Evolutionary conservation across 2,113 vertebrate genomes (phyloP), one percentile per base, ranked within the genome.

Genomic region (Mirza zaza): DNA sequence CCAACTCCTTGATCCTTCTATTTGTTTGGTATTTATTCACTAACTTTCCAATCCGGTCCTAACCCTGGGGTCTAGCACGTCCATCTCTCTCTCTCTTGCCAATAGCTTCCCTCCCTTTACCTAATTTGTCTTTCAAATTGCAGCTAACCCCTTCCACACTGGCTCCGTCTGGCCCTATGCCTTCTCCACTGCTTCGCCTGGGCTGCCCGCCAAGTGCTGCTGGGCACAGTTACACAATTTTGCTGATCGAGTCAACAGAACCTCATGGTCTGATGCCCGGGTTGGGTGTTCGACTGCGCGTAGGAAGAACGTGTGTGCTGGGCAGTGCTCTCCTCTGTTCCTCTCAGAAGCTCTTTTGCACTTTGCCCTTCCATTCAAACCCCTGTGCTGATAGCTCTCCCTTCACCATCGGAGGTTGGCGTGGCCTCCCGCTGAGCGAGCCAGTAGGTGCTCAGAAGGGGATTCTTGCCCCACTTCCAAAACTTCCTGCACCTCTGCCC

Each of bases 131-230:
- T 70, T 39, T 79, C 8, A 52, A 36, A 63, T 65, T 3, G 25
- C 8, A 15, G 18, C 0, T 0, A 10, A 15, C 9, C 10, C 4
- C 32, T 8, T 83, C 6, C 55, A 34, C 8, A 9, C 2, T 4
- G 13, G 67, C 5, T 57, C 45, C 15, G 8, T 48, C 34, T 71
- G 52, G 4, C 27, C 23, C 17, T 34, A 12, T 10, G 8, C 20
- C 42, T 71, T 91, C 55, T 84, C 34, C 6, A 0, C 9, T 70
- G 15, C 75, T 2, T 77, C 25, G 11, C 81, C 71, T 77, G 50
- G 85, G 23, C 23, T 68, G 15, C 21, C 17, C 36, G 17, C 39
- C 50, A 32, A 71, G 61, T 21, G 21, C 29, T 32, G 1, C 36
- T 42, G 63, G 57, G 25, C 34, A 73, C 5, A 27, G 14, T 80